phyloP scores from a whole-genome alignment of 2,113 vertebrate genomes.

The Tyto alba region DNA sequence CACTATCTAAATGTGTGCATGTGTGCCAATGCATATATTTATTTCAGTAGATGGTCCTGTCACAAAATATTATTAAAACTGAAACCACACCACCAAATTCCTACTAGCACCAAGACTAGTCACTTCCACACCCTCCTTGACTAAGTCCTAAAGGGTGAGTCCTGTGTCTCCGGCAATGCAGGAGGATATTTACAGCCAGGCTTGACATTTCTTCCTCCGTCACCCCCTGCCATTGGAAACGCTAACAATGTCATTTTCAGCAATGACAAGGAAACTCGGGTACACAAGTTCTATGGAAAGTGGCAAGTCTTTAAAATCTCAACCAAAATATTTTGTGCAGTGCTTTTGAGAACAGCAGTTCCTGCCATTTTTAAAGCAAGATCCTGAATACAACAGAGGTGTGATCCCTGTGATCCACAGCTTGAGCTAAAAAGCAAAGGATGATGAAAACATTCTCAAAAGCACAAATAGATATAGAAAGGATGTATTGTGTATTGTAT shows the following conservation, averaged over 20 bases:
- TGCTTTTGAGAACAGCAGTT: neutral
- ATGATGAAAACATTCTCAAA: neutral
- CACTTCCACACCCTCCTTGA: neutral
- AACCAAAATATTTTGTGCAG: neutral
- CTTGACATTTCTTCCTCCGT: neutral
- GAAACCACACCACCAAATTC: neutral
- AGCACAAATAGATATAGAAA: neutral
- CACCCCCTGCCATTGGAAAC: neutral
- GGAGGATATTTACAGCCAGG: neutral
- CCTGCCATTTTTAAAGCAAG: neutral
- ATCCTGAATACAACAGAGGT: neutral
- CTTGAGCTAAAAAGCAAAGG: neutral
- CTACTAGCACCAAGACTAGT: neutral
- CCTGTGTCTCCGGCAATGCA: neutral
- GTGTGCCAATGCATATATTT: fast-evolving
- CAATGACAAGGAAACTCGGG: neutral
- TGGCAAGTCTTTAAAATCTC: neutral
- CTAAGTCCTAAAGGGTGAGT: neutral
- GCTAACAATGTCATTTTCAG: neutral
- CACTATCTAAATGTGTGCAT: neutral
- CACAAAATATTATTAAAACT: neutral
- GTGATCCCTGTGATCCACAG: neutral
- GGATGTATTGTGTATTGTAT: too few species aligned
- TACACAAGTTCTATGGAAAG: neutral
- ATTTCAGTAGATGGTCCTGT: neutral